Evolutionary conservation across 2,113 vertebrate species (phyloP).

Genomic region (Mastomys coucha): DNA sequence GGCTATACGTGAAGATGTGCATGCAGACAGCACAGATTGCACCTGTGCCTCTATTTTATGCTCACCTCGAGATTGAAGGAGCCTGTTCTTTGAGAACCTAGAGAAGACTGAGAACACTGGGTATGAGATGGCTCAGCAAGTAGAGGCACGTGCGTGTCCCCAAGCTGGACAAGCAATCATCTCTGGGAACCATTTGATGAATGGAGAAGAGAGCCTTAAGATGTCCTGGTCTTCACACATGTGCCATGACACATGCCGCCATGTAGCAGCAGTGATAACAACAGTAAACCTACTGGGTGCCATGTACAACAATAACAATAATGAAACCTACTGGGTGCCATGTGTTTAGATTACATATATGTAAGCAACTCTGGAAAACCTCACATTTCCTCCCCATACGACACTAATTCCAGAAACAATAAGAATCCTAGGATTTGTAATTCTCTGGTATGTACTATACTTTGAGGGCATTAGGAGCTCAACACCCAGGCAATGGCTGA

Average conservation of each 20-base stretch:
- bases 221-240: not conserved
- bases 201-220: not conserved
- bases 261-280: not conserved
- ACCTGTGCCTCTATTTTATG: not conserved
- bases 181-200: too few relatives aligned
- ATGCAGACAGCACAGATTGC: not conserved
- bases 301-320: not conserved
- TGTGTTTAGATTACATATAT: not conserved
- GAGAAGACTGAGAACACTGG: slow-evolving; percentile 27
- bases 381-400: not conserved
- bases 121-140: not conserved
- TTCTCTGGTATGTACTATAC: not conserved
- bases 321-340: not conserved
- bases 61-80: not conserved
- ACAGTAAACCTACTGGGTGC: not conserved
- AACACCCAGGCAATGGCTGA: not conserved
- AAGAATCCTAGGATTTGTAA: not conserved
- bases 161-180: not conserved
- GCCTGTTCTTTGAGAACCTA: not conserved
- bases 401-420: slow-evolving; percentile 21
- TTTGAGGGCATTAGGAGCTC: too few relatives aligned
- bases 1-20: not conserved
- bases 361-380: not conserved
- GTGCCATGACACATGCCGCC: too few relatives aligned
- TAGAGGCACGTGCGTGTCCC: not conserved